These are phyloP conservation scores for Protobothrops mucrosquamatus DNA, from an alignment of 2,113 vertebrate species.

Conservation along the genomic window DNA sequence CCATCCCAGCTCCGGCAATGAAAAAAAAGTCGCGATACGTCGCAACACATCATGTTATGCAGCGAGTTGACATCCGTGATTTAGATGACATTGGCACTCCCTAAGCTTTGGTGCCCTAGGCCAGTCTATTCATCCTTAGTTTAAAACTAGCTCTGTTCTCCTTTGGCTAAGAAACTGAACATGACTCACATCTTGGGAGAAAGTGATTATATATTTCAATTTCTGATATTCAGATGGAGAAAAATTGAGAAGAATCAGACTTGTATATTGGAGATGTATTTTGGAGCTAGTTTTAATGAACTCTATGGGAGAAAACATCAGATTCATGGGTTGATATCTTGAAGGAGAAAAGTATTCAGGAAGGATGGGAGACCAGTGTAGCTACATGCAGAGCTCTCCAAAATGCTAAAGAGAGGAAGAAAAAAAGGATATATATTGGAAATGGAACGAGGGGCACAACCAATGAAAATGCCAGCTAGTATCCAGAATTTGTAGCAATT, in stretches of 20 bases:
- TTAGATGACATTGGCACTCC: neutral
- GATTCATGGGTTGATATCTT: neutral
- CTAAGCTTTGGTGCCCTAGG: neutral
- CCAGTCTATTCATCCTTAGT: neutral
- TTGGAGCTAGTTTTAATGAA: neutral
- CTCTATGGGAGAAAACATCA: neutral
- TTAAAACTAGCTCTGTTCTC: neutral
- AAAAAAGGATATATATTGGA: neutral
- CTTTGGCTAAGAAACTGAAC: neutral
- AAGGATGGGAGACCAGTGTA: neutral
- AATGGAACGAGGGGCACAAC: neutral
- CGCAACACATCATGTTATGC: no score
- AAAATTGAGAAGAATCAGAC: neutral
- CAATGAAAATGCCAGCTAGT: neutral
- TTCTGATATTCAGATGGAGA: neutral
- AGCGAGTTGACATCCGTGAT: neutral
- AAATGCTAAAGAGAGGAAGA: neutral
- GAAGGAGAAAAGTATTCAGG: neutral
- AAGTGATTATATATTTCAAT: neutral
- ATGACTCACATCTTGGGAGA: neutral
- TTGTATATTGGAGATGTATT: neutral
- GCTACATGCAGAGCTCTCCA: neutral
- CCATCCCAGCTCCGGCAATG: no score
- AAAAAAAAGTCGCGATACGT: no score
- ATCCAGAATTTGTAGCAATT: neutral